Percentiles rank a stretch among this genome's conserved stretches.
These are phyloP conservation scores for Dreissena rostriformis DNA, from an alignment of 1,140 invertebrate species.

Conservation along the genomic window DNA sequence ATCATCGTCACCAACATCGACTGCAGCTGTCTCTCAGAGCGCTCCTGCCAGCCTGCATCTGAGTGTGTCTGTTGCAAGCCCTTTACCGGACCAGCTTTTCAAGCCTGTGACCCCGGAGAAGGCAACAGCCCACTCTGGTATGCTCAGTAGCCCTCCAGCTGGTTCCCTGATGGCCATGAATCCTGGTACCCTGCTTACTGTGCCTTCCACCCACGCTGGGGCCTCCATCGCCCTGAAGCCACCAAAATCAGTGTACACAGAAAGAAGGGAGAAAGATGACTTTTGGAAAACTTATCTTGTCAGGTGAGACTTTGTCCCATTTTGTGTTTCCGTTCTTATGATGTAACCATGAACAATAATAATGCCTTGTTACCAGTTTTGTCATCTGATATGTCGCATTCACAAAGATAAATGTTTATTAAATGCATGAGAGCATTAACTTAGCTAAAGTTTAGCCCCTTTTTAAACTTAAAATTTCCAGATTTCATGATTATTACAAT, in stretches of 20 bases:
- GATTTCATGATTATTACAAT: too few relatives aligned
- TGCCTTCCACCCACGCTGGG: constrained; percentile 17
- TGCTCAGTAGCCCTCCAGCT: neutral
- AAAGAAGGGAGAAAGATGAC: constrained; percentile 81
- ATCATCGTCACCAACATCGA: neutral
- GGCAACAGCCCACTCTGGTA: too few relatives aligned
- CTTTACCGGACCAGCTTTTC: neutral
- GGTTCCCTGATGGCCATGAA: constrained; percentile 31
- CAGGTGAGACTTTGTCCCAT: constrained; percentile 66
- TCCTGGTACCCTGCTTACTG: constrained; percentile 31
- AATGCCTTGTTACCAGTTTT: too few relatives aligned
- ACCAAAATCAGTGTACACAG: constrained; percentile 55
- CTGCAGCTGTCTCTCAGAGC: neutral
- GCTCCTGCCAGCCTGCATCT: neutral
- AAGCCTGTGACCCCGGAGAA: neutral
- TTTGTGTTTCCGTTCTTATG: too few relatives aligned
- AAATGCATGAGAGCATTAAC: neutral
- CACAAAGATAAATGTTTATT: too few relatives aligned
- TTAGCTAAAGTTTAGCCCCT: neutral
- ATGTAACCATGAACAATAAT: too few relatives aligned
- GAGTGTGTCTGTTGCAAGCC: neutral
- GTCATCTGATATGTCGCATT: too few relatives aligned
- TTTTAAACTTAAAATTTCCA: too few relatives aligned
- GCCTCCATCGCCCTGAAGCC: constrained; percentile 19
- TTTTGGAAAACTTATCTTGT: constrained; percentile 85